A percentile compares a stretch with the other conserved stretches of the same genome.
Evolutionary conservation across 2,113 vertebrate species (phyloP).

Genomic region (Clarias batrachus): DNA sequence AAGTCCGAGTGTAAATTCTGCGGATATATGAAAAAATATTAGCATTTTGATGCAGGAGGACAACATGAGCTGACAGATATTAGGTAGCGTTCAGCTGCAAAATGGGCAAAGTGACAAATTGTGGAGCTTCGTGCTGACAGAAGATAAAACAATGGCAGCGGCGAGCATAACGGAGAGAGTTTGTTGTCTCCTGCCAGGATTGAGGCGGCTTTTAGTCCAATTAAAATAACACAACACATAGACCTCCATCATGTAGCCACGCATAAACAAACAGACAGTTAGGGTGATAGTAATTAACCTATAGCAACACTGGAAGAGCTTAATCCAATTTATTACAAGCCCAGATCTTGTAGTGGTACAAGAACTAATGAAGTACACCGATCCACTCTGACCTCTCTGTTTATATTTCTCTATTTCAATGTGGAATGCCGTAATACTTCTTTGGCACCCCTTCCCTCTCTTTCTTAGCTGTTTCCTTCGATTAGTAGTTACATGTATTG

Average conservation of each 20-base stretch:
- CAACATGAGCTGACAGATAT: slow-evolving; percentile 65
- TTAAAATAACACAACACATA: slow-evolving; percentile 53
- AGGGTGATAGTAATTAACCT: slow-evolving; percentile 77
- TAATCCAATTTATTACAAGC: slow-evolving; percentile 75
- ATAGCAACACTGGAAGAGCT: slow-evolving; percentile 70
- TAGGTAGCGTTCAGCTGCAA: slow-evolving; percentile 40
- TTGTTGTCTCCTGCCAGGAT: slow-evolving; percentile 22
- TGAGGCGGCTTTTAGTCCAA: slow-evolving; percentile 34
- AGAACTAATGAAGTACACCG: slow-evolving; percentile 62
- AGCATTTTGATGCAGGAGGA: slow-evolving; percentile 68
- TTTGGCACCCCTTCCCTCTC: neutral
- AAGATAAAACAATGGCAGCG: slow-evolving; percentile 20
- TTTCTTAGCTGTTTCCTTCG: neutral
- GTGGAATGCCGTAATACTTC: neutral
- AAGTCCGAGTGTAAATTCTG: slow-evolving; percentile 67
- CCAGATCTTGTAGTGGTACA: slow-evolving; percentile 68
- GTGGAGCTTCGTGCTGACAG: slow-evolving; percentile 16
- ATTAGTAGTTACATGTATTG: neutral
- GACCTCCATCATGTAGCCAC: slow-evolving; percentile 69
- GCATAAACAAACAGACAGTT: slow-evolving; percentile 71
- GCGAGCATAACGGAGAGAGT: neutral
- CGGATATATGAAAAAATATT: slow-evolving; percentile 75
- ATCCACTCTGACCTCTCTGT: slow-evolving; percentile 29
- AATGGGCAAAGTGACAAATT: slow-evolving; percentile 37
- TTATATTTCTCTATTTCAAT: slow-evolving; percentile 21